Base-by-base conservation (phyloP, 1,140 invertebrate genomes). In the Conus betulinus region DNA sequence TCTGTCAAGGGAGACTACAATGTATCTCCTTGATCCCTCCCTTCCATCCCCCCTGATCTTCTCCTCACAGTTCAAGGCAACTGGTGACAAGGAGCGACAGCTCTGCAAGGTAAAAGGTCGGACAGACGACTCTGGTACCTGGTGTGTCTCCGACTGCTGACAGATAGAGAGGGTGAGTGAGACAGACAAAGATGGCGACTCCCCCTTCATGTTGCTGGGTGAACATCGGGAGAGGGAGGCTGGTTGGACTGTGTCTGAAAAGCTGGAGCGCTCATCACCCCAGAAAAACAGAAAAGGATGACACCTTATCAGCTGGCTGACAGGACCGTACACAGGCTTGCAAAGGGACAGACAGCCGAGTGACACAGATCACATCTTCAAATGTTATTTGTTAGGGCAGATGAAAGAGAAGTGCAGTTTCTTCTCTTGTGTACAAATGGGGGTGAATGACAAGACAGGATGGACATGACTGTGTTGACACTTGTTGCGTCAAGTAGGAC, bases 121-220 rank as follows among this genome's bases (percentile, higher is more conserved):
- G n/a, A 51, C 74, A 71, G 17, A 20, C 15, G 27, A 7, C 74
- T 39, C 27, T 78, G 74, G 74, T 78, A 78, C 74, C 74, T 78
- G 74, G 27, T 78, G 74, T 51, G n/a, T n/a, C n/a, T 78, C 7
- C n/a, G 74, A 39, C 74, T 78, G 74, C 74, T 78, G 74, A 39
- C 74, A 27, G 74, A 78, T 20, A 27, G 74, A n/a, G 74, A 57
- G 67, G 5, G 84, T 85, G 57, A n/a, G 67, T n/a, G 27, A 60
- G 20, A 67, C 11, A 85, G 53, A 60, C 10, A 11, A 20, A 4
- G 84, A 85, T 3, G 57, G 27, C 63, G 15, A 15, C 53, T 60
- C 84, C 8, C 84, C 8, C 84, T 85, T 53, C 57, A 63, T 17
- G 57, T 63, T 8, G 83, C 83, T 6, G n/a, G n/a, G 78, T 25